Base-by-base conservation (phyloP, 2,888 invertebrate genomes). In the Epistrophe grossulariae region DNA sequence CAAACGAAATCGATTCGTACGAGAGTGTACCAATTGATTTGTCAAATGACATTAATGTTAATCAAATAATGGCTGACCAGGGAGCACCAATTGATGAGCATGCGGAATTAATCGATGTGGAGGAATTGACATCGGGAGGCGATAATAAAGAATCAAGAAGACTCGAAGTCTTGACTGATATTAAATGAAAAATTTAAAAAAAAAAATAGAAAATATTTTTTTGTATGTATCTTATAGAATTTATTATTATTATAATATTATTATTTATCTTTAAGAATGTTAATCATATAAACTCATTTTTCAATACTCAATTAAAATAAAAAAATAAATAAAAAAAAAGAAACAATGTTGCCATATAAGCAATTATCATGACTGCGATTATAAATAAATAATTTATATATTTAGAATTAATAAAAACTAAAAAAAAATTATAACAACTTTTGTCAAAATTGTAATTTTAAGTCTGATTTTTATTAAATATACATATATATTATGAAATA, bases 41-140 rank as follows among this genome's bases (percentile, higher is more conserved):
- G 73, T 92, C 92, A 71, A 93, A 93, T 89, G 93, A 93, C 82
- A 92, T 93, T 88, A 92, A 91, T 11, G 90, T 93, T 45, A 93
- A 93, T 84, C 90, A 93, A 88, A 85, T 90, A 66, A 89, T 92
- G 24, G 92, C 92, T 19, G 90, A 91, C 45, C 90, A 91, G 84
- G 89, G 91, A 52, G 92, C 90, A 40, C 90, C 91, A 10, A 62
- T 89, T 19, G 91, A 93, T 90, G 92, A 93, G n/a, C 92, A 93
- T 88, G 93, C 93, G 0, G 93, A 93, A 82, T 80, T 93, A 10
- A 89, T 93, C 80, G 89, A 89, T 50, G 88, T 90, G 11, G 89
- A 89, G 17, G 74, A 74, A 45, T 45, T 85, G 28, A 31, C 50
- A 15, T 45, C 64, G 3, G 62, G 68, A 28, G 43, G 11, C 7